Evolutionary conservation across 2,888 invertebrate species (phyloP).

Genomic region (Caenorhabditis virilis): DNA sequence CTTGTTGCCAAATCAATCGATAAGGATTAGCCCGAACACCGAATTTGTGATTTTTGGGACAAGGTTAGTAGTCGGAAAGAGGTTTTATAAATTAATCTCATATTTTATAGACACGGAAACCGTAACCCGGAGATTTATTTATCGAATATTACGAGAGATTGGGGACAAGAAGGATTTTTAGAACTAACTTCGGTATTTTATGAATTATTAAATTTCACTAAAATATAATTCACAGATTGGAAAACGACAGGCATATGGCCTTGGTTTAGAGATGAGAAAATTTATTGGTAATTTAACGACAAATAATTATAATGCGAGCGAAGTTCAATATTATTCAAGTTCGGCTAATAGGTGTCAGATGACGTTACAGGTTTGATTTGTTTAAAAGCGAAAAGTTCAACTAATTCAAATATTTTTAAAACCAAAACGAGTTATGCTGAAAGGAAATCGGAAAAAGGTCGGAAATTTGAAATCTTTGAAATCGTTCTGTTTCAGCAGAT

Average conservation of each 20-base stretch:
- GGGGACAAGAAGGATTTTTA: slow-evolving; percentile 54
- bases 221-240: too few relatives aligned
- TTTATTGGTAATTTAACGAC: slow-evolving; percentile 52
- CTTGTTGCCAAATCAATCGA: slow-evolving; percentile 16
- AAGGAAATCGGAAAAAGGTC: too few relatives aligned
- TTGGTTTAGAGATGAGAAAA: slow-evolving; percentile 47
- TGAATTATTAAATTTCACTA: slow-evolving; percentile 54
- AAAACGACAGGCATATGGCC: slow-evolving; percentile 51
- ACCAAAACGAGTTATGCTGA: too few relatives aligned
- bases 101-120: slow-evolving; percentile 45
- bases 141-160: slow-evolving; percentile 35
- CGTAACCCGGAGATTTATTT: slow-evolving; percentile 51
- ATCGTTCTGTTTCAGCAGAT: too few relatives aligned
- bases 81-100: too few relatives aligned
- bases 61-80: slow-evolving; percentile 5
- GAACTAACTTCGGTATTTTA: slow-evolving; percentile 45
- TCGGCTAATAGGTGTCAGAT: slow-evolving; percentile 58
- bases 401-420: too few relatives aligned
- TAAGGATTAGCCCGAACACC: slow-evolving; percentile 15
- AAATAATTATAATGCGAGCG: slow-evolving; percentile 38
- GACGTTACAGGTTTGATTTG: slow-evolving; percentile 47
- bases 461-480: too few relatives aligned
- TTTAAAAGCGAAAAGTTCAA: too few relatives aligned
- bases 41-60: slow-evolving; percentile 34
- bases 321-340: slow-evolving; percentile 53